Evolutionary conservation across 2,888 invertebrate genomes (phyloP), one percentile per base, ranked within the genome.

Genomic region (Dolichopus griseipennis): DNA sequence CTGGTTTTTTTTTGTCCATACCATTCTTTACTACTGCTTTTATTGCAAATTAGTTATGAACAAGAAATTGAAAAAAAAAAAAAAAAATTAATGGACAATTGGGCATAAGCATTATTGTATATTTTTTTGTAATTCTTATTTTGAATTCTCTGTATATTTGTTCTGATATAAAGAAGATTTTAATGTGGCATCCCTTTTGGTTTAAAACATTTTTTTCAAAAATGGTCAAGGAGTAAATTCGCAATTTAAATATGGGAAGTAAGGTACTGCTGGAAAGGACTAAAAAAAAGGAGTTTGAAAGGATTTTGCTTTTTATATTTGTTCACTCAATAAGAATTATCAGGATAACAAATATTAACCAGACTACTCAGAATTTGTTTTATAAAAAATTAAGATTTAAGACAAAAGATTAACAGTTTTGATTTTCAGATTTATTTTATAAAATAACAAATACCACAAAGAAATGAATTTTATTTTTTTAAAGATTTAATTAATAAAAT

Each of bases 21-120:
- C 15, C 41, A 12, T 9, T 41, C 41, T 41, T 41, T 41, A 9
- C 18, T 41, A 9, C 18, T 18, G 9, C 15, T 52, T 52, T 3
- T 52, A 6, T 52, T 52, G 52, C 18, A 52, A 52, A 52, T 52
- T 52, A 52, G 52, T 52, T 52, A 52, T 52, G 52, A 15, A 52
- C 18, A 52, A 52, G 52, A 52, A 52, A 52, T 52, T 52, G 52
- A 52, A 52, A 52, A 52, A 52, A 52, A 10, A 52, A 52, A 52
- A 52, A 52, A 52, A 27, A 27, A 27, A 27, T 2, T 27, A 27
- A 52, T 52, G 52, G 52, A 52, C 52, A 52, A 52, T 52, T 52
- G 52, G 52, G 52, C 52, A 52, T 52, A 15, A 52, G 15, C 52
- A 52, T 52, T 52, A 52, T 52, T 18, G 18, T 52, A 18, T 52